Evolutionary conservation across 2,113 vertebrate genomes (phyloP), one percentile per base, ranked within the genome.

Genomic region (Nyctereutes procyonoides): DNA sequence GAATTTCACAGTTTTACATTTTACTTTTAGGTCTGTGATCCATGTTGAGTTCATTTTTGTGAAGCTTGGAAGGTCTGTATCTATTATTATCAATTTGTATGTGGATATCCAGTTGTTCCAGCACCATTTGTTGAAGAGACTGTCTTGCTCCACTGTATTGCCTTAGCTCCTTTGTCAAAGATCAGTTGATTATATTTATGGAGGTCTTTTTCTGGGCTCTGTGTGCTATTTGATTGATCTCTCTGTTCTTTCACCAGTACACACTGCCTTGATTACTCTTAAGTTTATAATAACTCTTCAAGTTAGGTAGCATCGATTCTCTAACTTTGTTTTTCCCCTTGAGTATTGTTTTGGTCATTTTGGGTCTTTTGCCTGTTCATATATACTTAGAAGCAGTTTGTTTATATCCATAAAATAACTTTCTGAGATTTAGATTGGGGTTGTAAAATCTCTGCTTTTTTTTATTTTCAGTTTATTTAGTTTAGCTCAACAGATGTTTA

Each of bases 401-500:
- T 82, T 73, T 35, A 51, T 71, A 48, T 12, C 0, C 2, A n/a
- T 83, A 43, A 83, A 83, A 73, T 48, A 60, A 60, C 38, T 58
- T 81, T 30, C 8, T n/a, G 38, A 22, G 35, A 48, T 73, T 73
- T 82, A 10, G 79, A 73, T 60, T 60, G 28, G 20, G 53, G 35
- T 71, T 43, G 10, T 43, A 73, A 14, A 60, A 22, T 48, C 26
- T 71, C 53, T 60, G 1, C 4, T 51, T 67, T 65, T 51, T 51
- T 8, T 43, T 56, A 3, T 85, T 95, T 92, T 77, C 60, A 32
- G 3, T 82, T 74, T 90, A 62, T 83, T 92, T 77, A 56, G 63
- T 81, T 94, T 94, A 81, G 28, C 77, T 88, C 14, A 69, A 69
- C 48, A 82, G 38, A 53, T 43, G 43, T 77, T 93, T 91, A 83